These are phyloP conservation scores for Cerceris ruficornis DNA, from an alignment of 2,888 invertebrate species.

Conservation along the genomic window DNA sequence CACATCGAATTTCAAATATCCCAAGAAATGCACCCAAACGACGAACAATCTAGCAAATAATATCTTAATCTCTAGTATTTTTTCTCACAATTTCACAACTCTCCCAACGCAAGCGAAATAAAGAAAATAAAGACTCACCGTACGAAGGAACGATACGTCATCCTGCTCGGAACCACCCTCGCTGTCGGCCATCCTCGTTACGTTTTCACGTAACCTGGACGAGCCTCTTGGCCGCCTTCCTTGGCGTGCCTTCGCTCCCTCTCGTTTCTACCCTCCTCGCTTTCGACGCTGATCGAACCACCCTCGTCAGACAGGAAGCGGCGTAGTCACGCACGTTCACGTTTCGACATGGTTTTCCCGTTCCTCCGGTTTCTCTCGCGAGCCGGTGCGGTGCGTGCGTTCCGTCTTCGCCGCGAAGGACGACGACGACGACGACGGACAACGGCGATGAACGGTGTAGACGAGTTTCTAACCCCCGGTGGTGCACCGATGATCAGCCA, in stretches of 20 bases:
- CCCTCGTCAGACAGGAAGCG: constrained; percentile 20
- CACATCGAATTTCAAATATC: no score
- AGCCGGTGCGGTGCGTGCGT: constrained; percentile 21
- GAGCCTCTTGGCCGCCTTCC: constrained; percentile 23
- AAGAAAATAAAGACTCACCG: constrained; percentile 87
- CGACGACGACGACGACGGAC: constrained; percentile 19
- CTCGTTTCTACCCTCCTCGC: constrained; percentile 15
- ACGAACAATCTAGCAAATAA: background rate
- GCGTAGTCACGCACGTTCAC: constrained; percentile 47
- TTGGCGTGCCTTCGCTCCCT: constrained; percentile 10
- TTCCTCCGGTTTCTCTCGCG: constrained; percentile 20
- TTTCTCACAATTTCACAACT: background rate
- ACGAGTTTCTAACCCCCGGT: constrained; percentile 47
- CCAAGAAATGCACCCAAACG: no score
- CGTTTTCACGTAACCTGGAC: constrained; percentile 54
- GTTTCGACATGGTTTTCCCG: constrained; percentile 47
- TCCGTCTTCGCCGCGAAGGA: constrained; percentile 5
- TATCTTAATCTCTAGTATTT: background rate
- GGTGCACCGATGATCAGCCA: constrained; percentile 61
- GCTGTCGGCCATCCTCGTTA: constrained; percentile 90
- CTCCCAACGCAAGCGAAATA: background rate
- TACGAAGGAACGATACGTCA: constrained; percentile 99
- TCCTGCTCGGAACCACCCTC: constrained; percentile 99
- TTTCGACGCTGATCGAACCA: constrained; percentile 1
- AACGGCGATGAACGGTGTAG: constrained; percentile 30